phyloP scores from a whole-genome alignment of 1,140 invertebrate genomes.

The Cotesia chilonis region DNA sequence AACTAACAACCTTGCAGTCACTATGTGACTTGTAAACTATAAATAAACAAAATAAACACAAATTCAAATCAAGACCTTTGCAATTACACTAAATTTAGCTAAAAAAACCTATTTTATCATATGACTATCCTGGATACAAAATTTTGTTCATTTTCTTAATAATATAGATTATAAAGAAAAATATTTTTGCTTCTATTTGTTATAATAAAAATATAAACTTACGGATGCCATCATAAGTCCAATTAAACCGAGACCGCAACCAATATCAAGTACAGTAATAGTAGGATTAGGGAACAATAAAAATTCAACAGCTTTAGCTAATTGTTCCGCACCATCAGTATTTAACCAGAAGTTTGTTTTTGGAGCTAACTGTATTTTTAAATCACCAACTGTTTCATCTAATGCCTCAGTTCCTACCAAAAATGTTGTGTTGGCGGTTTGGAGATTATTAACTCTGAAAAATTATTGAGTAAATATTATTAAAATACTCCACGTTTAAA shows the following conservation, averaged over 20 bases:
- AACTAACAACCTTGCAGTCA: no score
- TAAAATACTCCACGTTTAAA: background rate
- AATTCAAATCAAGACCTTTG: no score
- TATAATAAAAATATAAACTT: slow-evolving; percentile 37
- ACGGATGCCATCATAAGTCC: slow-evolving; percentile 60
- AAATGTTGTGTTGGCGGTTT: slow-evolving; percentile 56
- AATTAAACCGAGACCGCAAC: slow-evolving; percentile 61
- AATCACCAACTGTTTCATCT: slow-evolving; percentile 58
- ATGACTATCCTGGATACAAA: no score
- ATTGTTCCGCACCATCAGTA: slow-evolving; percentile 55
- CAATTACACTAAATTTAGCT: no score
- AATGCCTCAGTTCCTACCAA: slow-evolving; percentile 60
- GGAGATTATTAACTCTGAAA: slow-evolving; percentile 50
- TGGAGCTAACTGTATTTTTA: slow-evolving; percentile 60
- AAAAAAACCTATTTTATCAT: no score
- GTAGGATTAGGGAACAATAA: slow-evolving; percentile 51
- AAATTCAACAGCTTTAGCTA: slow-evolving; percentile 54
- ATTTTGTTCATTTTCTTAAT: no score
- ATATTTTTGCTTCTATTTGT: no score
- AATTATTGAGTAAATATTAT: slow-evolving; percentile 18
- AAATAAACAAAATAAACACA: no score
- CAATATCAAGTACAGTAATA: slow-evolving; percentile 59
- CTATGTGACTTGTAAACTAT: no score
- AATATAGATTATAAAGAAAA: no score
- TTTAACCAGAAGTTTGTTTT: slow-evolving; percentile 63